Evolutionary conservation across 2,113 vertebrate genomes (phyloP), one percentile per base, ranked within the genome.

Genomic region (Odobenus rosmarus): DNA sequence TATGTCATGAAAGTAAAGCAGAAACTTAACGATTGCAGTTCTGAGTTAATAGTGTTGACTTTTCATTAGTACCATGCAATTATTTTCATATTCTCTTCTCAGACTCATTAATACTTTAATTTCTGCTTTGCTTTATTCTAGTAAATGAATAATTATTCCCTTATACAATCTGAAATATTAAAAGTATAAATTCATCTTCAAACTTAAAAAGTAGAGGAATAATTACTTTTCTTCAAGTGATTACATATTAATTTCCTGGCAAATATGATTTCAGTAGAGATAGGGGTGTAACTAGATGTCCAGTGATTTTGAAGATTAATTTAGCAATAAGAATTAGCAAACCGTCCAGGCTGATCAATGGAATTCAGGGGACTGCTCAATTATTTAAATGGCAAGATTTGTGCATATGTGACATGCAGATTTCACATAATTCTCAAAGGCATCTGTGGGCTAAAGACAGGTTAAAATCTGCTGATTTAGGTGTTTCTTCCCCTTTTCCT

Each of bases 211-310:
- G 42, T 13, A 92, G 46, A 59, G 46, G 88, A 76, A 97, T 4
- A 51, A 19, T 88, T 87, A 90, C 64, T 16, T 57, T 55, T 69
- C 18, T 91, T 93, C 12, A 93, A 90, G 57, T 7, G 49, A 90
- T 36, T 84, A 81, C 33, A 86, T 36, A 21, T 53, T 79, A 72
- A 77, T 72, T 95, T 53, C 77, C 46, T 67, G 26, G 92, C 3
- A 91, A 97, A 96, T 93, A 61, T 42, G 59, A 72, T 53, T 89
- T 91, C 59, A 74, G 28, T 12, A 86, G 64, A 85, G 62, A 84
- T 33, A 81, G 7, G 14, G 6, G 15, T 88, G 7, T 83, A 93
- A 88, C 23, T 59, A 76, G 51, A 88, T 51, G 61, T n/a, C 80
- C 3, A 90, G 13, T 49, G 18, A 46, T 36, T 92, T 89, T 62